Conservation (phyloP, 2,888 invertebrate species). For the Tridacna crocea region DNA sequence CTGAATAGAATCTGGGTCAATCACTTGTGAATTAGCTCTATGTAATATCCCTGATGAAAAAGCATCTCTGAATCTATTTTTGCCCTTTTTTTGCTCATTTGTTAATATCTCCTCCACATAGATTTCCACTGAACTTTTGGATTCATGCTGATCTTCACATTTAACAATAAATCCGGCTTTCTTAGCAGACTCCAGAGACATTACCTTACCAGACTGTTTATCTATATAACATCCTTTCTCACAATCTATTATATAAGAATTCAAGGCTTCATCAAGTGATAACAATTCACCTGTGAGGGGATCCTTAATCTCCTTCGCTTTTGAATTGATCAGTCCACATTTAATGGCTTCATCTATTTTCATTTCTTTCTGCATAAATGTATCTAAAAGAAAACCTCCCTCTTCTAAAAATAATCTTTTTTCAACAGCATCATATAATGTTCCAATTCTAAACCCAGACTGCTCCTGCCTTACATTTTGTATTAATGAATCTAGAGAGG, state of each 20-base stretch:
- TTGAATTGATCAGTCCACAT: conserved; percentile 85
- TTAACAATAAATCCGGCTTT: conserved; percentile 84
- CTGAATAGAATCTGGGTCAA: conserved; percentile 79
- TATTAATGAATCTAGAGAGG: conserved; percentile 74
- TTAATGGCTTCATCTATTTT: conserved; percentile 85
- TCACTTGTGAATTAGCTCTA: conserved; percentile 78
- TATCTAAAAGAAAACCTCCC: conserved; percentile 63
- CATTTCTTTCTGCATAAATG: conserved; percentile 67
- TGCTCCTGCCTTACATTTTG: conserved; percentile 65
- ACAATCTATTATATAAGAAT: conserved; percentile 66
- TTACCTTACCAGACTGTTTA: conserved; percentile 60
- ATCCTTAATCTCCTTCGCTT: conserved; percentile 69
- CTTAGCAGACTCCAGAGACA: conserved; percentile 85
- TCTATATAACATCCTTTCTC: conserved; percentile 70
- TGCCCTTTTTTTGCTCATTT: conserved; percentile 68
- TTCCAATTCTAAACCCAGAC: conserved; percentile 64
- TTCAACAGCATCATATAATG: conserved; percentile 66
- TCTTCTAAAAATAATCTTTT: conserved; percentile 61
- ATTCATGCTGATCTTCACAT: conserved; percentile 50
- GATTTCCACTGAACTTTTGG: conserved; percentile 74
- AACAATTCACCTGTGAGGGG: conserved; percentile 87
- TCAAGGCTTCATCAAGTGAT: conserved; percentile 71
- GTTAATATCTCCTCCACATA: conserved; percentile 76
- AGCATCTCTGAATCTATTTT: conserved; percentile 74
- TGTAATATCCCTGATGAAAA: conserved; percentile 77